Base-by-base conservation (phyloP, 1,140 invertebrate species). In the Sitobion miscanthi region DNA sequence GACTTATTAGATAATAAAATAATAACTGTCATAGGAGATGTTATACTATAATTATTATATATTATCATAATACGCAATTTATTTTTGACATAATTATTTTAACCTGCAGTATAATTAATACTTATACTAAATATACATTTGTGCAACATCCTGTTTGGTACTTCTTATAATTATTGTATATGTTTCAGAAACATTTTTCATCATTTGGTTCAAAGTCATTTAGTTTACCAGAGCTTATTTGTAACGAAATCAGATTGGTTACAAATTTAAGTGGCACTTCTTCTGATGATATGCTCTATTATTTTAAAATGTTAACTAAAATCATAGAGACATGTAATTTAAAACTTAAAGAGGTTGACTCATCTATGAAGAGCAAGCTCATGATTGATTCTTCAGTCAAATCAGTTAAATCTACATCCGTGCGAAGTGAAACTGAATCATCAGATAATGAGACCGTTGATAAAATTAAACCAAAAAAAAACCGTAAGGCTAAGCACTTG, bases 161-260 rank as follows among this genome's bases (percentile, higher is more conserved):
- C 14, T 87, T 49, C 8, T 45, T 14, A 17, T 49, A 9, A 35
- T 14, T 30, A 21, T 87, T 87, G 35, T 87, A 35, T 82, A 83
- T 82, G 20, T 91, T 91, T 83, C 23, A 91, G 90, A 30, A 49
- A 77, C 90, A 91, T 49, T 25, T 30, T 83, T 91, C 90, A 49
- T 38, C n/a, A 8, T 91, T 91, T 52, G 42, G 57, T 35, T 49
- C 57, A 77, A 83, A 52, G 7, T 25, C 49, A 30, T 82, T 91
- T 82, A 91, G 83, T 83, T 91, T 91, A 83, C n/a, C 90, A 47
- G 90, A 91, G 17, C 90, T 91, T 38, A 83, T 91, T 82, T 82
- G 45, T 83, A 91, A 91, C 49, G 90, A 91, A 52, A 91, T 91
- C 4, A 83, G 69, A 82, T 83, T 91, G n/a, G 9, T 77, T 25